Evolutionary conservation across 2,113 vertebrate species (phyloP).

Genomic region (Melanocharis versteri): DNA sequence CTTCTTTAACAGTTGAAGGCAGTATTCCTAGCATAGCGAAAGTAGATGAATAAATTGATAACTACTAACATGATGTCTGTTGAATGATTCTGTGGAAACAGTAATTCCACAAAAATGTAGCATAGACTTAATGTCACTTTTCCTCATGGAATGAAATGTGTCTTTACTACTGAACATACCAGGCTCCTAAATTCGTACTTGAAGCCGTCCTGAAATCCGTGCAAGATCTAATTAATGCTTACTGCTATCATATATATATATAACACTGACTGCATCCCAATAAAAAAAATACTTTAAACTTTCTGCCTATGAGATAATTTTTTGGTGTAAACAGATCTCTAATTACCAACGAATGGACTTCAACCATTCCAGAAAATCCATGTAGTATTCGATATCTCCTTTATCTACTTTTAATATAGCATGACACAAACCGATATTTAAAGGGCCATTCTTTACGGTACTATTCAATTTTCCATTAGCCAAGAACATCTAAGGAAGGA

Average conservation of each 20-base stretch:
- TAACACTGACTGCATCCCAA: background rate
- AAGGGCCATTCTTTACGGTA: background rate
- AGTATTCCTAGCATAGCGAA: conserved; percentile 39
- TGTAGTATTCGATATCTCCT: background rate
- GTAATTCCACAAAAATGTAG: conserved; percentile 12
- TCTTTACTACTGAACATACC: background rate
- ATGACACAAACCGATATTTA: background rate
- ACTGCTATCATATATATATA: background rate
- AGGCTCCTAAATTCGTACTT: background rate
- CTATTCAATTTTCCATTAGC: background rate
- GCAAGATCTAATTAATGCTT: background rate
- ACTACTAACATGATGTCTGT: conserved; percentile 29
- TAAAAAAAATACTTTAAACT: background rate
- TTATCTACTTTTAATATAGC: background rate
- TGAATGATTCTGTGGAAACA: conserved; percentile 36
- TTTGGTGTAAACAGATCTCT: background rate
- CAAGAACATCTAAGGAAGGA: background rate
- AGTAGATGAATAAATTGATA: conserved; percentile 61
- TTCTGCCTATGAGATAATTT: background rate
- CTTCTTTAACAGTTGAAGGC: conserved; percentile 66
- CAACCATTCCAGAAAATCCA: background rate
- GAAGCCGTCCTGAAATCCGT: background rate
- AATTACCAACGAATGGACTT: background rate
- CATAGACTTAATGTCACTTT: background rate
- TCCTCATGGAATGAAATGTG: background rate